Percentiles rank a stretch among this genome's conserved stretches.
Conservation (phyloP, 2,797 vertebrate species). For the Orientallactaga sibirica region DNA sequence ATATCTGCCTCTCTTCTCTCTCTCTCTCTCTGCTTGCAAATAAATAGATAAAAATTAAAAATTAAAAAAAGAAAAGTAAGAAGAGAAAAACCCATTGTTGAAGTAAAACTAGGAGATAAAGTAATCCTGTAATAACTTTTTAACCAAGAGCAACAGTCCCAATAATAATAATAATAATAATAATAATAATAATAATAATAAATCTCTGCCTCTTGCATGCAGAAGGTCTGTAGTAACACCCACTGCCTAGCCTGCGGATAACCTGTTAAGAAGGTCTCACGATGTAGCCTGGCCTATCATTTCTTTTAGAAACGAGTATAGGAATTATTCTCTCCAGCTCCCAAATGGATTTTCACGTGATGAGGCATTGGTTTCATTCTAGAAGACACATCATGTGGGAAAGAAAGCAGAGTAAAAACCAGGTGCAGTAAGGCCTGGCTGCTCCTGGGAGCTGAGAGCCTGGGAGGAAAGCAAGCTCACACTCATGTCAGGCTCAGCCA, state of each 20-base stretch:
- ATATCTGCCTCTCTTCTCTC: too few species aligned
- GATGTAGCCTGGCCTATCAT: rapidly evolving
- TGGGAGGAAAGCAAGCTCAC: neutral
- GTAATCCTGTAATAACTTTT: neutral
- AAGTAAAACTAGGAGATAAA: neutral
- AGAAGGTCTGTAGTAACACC: neutral
- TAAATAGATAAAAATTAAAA: too few species aligned
- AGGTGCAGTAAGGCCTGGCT: neutral
- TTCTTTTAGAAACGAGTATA: neutral
- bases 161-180: neutral
- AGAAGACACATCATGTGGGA: neutral
- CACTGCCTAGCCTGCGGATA: too few species aligned
- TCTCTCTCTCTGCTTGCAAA: too few species aligned
- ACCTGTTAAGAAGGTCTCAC: neutral
- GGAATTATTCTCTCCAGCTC: neutral
- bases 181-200: neutral
- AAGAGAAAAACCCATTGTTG: neutral
- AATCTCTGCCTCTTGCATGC: too few species aligned
- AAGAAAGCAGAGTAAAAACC: neutral
- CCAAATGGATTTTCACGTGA: neutral
- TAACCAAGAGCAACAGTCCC: too few species aligned
- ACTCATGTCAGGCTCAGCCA: neutral
- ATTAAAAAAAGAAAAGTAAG: too few species aligned
- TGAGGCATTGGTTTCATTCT: neutral
- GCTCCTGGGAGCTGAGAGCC: too few species aligned